Conservation (phyloP, 2,113 vertebrate species). For the Alethe castanea region DNA sequence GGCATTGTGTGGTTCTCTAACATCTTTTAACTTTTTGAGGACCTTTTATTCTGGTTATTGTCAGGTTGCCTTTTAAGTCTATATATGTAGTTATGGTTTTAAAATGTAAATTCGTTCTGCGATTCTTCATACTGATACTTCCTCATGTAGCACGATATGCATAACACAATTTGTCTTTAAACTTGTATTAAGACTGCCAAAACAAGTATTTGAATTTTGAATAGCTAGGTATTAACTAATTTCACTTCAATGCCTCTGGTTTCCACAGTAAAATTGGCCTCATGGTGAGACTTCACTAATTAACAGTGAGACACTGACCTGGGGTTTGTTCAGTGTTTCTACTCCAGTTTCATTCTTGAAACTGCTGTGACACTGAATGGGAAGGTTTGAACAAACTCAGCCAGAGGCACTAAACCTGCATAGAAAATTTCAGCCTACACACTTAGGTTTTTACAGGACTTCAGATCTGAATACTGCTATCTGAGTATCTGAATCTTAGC, state of each 20-base stretch:
- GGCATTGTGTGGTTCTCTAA: not conserved
- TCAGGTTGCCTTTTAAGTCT: not conserved
- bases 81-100: not conserved
- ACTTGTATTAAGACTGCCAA: not conserved
- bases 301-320: not conserved
- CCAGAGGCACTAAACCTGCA: not conserved
- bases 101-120: not conserved
- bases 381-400: not conserved
- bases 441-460: not conserved
- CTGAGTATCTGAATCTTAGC: not conserved
- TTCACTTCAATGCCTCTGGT: not conserved
- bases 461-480: not conserved
- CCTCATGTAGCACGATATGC: not conserved
- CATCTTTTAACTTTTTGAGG: not conserved
- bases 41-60: not conserved
- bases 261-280: not conserved
- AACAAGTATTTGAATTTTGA: not conserved
- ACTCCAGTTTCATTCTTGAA: not conserved
- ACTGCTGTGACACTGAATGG: not conserved
- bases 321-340: not conserved
- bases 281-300: not conserved
- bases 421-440: not conserved
- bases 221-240: not conserved
- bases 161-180: not conserved
- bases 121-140: not conserved